These are phyloP conservation scores for Cygnus buccinator DNA, from an alignment of 2,113 vertebrate genomes.

Conservation along the genomic window DNA sequence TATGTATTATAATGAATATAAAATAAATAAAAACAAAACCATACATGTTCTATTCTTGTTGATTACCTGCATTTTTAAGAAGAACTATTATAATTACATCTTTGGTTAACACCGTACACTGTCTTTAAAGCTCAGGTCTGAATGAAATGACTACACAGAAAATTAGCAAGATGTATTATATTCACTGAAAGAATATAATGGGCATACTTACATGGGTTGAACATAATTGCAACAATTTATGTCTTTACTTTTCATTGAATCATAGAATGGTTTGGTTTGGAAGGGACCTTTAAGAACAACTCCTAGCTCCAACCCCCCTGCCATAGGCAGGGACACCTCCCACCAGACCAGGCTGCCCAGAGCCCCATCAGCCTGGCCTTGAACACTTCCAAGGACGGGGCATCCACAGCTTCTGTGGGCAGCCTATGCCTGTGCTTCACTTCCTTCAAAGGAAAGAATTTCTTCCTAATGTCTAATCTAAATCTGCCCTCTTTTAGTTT, in stretches of 20 bases:
- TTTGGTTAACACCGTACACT: not conserved
- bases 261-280: no score
- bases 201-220: not conserved
- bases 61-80: not conserved
- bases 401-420: no score
- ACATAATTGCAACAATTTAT: not conserved
- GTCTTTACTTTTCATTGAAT: not conserved
- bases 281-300: no score
- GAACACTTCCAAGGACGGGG: no score
- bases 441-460: no score
- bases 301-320: no score
- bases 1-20: not conserved
- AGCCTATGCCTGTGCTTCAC: no score
- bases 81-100: not conserved
- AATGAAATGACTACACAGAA: not conserved
- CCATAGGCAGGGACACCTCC: no score
- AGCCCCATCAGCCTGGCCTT: no score
- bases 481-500: no score
- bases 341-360: no score
- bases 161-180: not conserved
- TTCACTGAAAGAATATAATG: not conserved
- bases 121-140: not conserved
- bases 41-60: not conserved
- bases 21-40: not conserved
- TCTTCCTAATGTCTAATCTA: no score